Evolutionary conservation across 2,888 invertebrate genomes (phyloP), one percentile per base, ranked within the genome.

Genomic region (Standfussiana lucernea): DNA sequence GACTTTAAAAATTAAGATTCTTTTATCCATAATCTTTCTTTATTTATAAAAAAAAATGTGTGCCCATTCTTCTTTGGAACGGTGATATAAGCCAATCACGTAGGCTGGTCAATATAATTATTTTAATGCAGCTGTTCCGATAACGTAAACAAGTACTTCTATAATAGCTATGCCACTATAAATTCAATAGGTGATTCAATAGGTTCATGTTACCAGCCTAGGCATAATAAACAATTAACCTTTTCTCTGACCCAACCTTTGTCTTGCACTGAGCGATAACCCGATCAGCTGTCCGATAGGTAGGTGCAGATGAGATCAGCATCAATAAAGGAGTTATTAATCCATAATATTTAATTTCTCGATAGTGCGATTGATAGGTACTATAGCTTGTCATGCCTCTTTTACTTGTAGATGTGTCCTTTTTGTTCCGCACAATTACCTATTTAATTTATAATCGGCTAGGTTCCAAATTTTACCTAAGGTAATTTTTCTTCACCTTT

Each of bases 231-330:
- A 61, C 74, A 32, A 45, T 62, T 47, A 62, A 82, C 66, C 76
- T 64, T 75, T 40, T 67, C 47, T 47, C 21, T 82, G 32, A 56
- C 21, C 37, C 75, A 37, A 74, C 53, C 37, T 75, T n/a, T 62
- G 32, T 67, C 10, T 59, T 32, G 35, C 15, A 80, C 24, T 24
- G 50, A n/a, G 35, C 50, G 66, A 72, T 80, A 80, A 45, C 72
- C 72, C 53, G 42, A 80, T 56, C 62, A 80, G 72, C 72, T 72
- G 62, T 65, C 6, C 15, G 72, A 56, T 65, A 64, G 61, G 42
- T 21, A 62, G n/a, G 62, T 40, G 21, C 18, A 37, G 74, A 80
- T 78, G 74, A 65, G 40, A 76, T 79, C 66, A 75, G 18, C 61
- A 21, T 37, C 15, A 66, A 66, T 75, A 75, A 32, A 53, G 21